Percentiles rank a stretch among this genome's conserved stretches.
These are phyloP conservation scores for Polypedilum pembai DNA, from an alignment of 1,140 invertebrate genomes.

Conservation along the genomic window DNA sequence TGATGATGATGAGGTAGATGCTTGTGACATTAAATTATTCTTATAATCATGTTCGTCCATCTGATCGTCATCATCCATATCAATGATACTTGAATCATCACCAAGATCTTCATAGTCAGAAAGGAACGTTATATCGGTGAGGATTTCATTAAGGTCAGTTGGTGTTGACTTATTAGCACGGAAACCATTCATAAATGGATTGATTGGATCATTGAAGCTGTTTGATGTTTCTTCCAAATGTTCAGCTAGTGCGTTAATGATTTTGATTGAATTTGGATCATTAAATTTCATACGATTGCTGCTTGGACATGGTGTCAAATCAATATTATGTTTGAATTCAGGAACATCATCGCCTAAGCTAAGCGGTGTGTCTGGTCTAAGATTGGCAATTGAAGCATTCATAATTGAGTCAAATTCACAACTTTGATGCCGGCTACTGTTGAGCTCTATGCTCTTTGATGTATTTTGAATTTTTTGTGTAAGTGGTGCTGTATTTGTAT, in stretches of 20 bases:
- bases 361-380: slow-evolving; percentile 35
- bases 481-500: slow-evolving; percentile 30
- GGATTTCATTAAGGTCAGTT: slow-evolving; percentile 25
- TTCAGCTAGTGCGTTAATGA: slow-evolving; percentile 34
- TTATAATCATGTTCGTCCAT: slow-evolving; percentile 38
- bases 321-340: slow-evolving; percentile 38
- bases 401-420: slow-evolving; percentile 5
- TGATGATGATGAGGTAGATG: slow-evolving; percentile 36
- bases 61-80: slow-evolving; percentile 34
- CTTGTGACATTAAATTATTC: slow-evolving; percentile 34
- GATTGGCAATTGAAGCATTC: slow-evolving; percentile 15
- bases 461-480: slow-evolving; percentile 31
- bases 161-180: neutral
- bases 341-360: slow-evolving; percentile 35
- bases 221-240: slow-evolving; percentile 38
- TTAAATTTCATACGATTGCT: slow-evolving; percentile 41
- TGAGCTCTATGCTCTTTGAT: slow-evolving; percentile 28
- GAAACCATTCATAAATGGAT: neutral
- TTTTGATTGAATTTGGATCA: slow-evolving; percentile 33
- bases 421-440: neutral
- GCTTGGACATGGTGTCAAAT: slow-evolving; percentile 40
- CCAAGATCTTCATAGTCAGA: slow-evolving; percentile 29
- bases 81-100: slow-evolving; percentile 20
- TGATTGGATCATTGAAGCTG: neutral
- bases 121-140: slow-evolving; percentile 28